Evolutionary conservation across 2,888 invertebrate species (phyloP).

Genomic region (Sesia apiformis): DNA sequence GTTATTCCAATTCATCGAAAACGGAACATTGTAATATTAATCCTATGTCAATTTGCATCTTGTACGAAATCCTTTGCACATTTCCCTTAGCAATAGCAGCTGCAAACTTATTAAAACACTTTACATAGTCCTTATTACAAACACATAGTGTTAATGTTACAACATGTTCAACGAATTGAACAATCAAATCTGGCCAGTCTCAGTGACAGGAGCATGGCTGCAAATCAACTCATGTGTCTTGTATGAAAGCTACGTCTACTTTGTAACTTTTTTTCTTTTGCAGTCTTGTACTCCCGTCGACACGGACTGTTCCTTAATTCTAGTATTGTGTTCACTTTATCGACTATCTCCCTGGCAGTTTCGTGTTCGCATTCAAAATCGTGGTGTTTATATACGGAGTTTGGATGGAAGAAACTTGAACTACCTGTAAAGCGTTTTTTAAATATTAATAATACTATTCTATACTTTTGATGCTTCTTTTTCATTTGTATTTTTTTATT

Average conservation of each 20-base stretch:
- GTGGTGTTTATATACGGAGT: constrained; percentile 84
- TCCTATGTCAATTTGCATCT: too few relatives aligned
- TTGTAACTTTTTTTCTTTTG: constrained; percentile 80
- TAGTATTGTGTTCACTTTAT: constrained; percentile 90
- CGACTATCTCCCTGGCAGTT: constrained; percentile 87
- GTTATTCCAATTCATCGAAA: background rate
- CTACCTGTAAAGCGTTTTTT: constrained; percentile 27
- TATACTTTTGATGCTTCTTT: too few relatives aligned
- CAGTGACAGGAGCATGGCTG: background rate
- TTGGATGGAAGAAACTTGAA: constrained; percentile 42
- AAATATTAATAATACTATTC: too few relatives aligned
- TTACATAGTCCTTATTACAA: background rate
- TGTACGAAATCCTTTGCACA: too few relatives aligned
- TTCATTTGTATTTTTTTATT: too few relatives aligned
- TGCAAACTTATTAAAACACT: background rate
- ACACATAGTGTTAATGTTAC: background rate
- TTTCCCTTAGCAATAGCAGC: too few relatives aligned
- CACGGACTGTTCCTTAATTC: constrained; percentile 86
- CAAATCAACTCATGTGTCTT: constrained; percentile 47
- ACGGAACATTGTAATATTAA: background rate
- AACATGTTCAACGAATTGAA: background rate
- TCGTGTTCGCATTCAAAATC: constrained; percentile 89
- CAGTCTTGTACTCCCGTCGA: constrained; percentile 86
- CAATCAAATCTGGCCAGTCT: background rate
- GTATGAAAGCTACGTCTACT: constrained; percentile 76